A percentile compares a stretch with the other conserved stretches of the same genome.
phyloP scores from a whole-genome alignment of 2,888 invertebrate genomes.

The Epistrophe eligans region DNA sequence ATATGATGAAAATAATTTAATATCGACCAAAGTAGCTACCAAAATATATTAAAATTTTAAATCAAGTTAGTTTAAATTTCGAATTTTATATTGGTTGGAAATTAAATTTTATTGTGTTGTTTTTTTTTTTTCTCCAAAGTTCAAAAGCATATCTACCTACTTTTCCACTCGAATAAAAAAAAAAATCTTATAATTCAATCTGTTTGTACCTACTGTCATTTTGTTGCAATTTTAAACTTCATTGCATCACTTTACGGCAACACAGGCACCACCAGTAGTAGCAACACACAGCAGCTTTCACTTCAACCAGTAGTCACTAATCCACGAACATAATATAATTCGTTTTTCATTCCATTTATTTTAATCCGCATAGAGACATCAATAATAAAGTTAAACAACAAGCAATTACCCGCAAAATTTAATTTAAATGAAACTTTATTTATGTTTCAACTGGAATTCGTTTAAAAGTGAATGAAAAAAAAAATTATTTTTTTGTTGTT shows the following conservation, averaged over 20 bases:
- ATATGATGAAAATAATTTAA: background rate
- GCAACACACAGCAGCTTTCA: background rate
- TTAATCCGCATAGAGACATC: constrained; percentile 75
- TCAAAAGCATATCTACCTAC: background rate
- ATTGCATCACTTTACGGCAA: constrained; percentile 26
- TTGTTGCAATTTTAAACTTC: constrained; percentile 28
- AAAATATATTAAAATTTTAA: background rate
- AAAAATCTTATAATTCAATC: constrained; percentile 36
- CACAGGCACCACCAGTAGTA: background rate
- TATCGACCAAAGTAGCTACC: background rate
- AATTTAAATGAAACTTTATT: constrained; percentile 73
- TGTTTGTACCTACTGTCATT: background rate
- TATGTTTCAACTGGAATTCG: constrained; percentile 62
- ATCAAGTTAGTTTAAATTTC: background rate
- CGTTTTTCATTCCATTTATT: constrained; percentile 70
- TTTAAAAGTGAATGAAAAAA: constrained; percentile 26
- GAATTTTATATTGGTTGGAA: background rate
- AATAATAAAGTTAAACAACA: constrained; percentile 74
- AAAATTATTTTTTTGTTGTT: background rate
- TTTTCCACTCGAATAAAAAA: background rate
- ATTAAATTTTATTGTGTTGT: background rate
- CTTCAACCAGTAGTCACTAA: constrained; percentile 27
- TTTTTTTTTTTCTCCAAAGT: too few species aligned
- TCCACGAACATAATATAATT: constrained; percentile 39
- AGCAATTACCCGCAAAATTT: constrained; percentile 75